Evolutionary conservation across 2,113 vertebrate genomes (phyloP), one percentile per base, ranked within the genome.

Genomic region (Acinonyx jubatus): DNA sequence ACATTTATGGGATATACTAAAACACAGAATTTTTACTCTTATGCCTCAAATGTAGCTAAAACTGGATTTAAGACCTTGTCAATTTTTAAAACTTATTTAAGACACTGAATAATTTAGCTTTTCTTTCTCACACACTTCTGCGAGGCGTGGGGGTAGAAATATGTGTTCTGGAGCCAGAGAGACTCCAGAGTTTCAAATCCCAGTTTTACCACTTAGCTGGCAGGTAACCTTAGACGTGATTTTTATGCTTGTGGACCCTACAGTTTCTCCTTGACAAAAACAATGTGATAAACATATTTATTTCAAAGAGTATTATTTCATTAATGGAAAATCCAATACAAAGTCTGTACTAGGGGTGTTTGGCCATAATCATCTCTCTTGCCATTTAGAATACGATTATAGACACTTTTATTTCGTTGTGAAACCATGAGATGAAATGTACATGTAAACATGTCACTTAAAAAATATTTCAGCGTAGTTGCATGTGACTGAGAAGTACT

Each of bases 21-120:
- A 95, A 36, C 41, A 4, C 1, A 4, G 14, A 80, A 10, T 31
- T 96, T 98, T 74, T 85, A 92, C 11, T 27, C 33, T 83, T 18
- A 76, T 36, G 4, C 16, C 92, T 96, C n/a, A 68, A 21, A 8
- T 52, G 52, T 57, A 89, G 71, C 50, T 97, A 96, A 97, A 95
- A 97, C 13, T 82, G 52, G 18, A 73, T 92, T 93, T 74, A 95
- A 89, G 27, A 93, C 4, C 21, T 55, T 97, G 52, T 36, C 36
- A 97, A 41, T 83, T 95, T 68, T 84, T 33, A 80, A 86, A 83
- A n/a, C 0, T 19, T 73, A 96, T 0, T 65, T 82, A 97, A 97
- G 87, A 29, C 5, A 66, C 29, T 92, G 68, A 78, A 18, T 89
- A 57, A 94, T 7, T 66, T 85, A 45, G 21, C 50, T 89, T 89